A percentile compares a stretch with the other conserved stretches of the same genome.
Evolutionary conservation across 2,113 vertebrate genomes (phyloP).

Genomic region (Tychaedon coryphoeus): DNA sequence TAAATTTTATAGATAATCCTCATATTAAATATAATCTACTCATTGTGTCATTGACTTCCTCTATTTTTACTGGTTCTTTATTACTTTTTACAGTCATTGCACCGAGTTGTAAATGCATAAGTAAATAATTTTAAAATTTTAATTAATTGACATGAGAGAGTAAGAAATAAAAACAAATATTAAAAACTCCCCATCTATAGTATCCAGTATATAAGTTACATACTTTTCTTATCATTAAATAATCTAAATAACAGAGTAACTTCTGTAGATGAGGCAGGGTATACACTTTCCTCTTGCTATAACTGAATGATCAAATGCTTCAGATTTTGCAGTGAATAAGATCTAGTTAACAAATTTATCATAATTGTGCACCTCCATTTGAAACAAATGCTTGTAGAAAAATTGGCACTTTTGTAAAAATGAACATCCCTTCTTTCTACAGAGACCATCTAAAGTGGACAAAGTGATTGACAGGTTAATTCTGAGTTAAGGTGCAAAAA

Average conservation of each 20-base stretch:
- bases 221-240: neutral
- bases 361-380: neutral
- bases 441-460: neutral
- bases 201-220: neutral
- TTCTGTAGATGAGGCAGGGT: neutral
- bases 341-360: neutral
- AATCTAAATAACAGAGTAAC: neutral
- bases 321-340: neutral
- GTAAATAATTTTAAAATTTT: neutral
- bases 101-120: neutral
- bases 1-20: neutral
- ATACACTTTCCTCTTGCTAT: neutral
- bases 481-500: neutral
- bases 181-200: too few species aligned
- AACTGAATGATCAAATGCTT: neutral
- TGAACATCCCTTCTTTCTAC: neutral
- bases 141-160: neutral
- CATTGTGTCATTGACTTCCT: neutral
- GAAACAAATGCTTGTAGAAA: neutral
- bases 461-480: neutral
- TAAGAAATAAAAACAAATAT: neutral
- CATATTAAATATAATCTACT: neutral
- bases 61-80: neutral
- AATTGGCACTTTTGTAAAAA: neutral
- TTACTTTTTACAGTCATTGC: neutral